These are phyloP conservation scores for Stomatorhinus walkeri DNA, from an alignment of 2,797 vertebrate species.

Conservation along the genomic window DNA sequence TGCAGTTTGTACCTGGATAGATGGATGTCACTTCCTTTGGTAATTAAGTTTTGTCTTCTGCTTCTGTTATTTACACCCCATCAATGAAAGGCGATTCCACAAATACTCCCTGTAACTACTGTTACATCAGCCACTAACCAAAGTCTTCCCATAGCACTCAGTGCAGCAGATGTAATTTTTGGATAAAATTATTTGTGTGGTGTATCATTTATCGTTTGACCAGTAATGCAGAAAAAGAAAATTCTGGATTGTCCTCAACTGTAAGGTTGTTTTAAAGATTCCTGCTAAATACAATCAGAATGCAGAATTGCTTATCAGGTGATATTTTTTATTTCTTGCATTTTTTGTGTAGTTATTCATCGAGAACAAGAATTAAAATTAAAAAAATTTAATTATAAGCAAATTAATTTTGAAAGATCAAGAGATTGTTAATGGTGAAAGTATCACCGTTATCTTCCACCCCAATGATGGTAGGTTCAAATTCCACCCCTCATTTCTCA, in stretches of 20 bases:
- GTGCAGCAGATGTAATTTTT: not conserved
- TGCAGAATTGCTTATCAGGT: too few relatives aligned
- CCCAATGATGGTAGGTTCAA: not conserved
- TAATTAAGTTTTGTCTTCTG: not conserved
- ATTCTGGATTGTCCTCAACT: too few relatives aligned
- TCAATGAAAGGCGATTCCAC: not conserved
- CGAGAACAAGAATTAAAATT: not conserved
- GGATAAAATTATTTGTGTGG: slow-evolving; percentile 7
- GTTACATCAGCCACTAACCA: not conserved
- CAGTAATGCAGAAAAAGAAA: too few relatives aligned
- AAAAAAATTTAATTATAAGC: not conserved
- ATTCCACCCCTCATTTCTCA: not conserved
- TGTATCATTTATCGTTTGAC: not conserved
- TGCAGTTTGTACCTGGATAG: not conserved
- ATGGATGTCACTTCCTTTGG: not conserved
- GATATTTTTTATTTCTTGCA: too few relatives aligned
- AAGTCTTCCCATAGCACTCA: not conserved
- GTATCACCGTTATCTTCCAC: not conserved
- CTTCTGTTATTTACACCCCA: not conserved
- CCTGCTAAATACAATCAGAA: too few relatives aligned
- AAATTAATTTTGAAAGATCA: not conserved
- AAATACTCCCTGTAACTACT: not conserved
- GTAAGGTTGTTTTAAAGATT: too few relatives aligned
- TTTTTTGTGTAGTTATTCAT: not conserved
- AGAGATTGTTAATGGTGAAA: not conserved